A percentile compares a stretch with the other conserved stretches of the same genome.
phyloP scores from a whole-genome alignment of 1,140 invertebrate genomes.

The Drosophila ambigua region DNA sequence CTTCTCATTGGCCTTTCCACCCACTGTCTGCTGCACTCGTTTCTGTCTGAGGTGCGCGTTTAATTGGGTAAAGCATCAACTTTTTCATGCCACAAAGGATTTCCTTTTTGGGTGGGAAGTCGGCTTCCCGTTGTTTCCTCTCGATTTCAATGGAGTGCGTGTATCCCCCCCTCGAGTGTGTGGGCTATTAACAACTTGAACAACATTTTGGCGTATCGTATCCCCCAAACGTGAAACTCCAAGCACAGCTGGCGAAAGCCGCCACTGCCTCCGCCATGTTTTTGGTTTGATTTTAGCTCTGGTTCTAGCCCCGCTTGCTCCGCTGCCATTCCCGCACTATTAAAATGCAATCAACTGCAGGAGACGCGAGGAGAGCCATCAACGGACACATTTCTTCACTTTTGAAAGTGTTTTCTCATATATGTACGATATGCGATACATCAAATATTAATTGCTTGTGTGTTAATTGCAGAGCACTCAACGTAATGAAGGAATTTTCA shows the following conservation, averaged over 20 bases:
- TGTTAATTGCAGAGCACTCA: slow-evolving; percentile 65
- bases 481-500: slow-evolving; percentile 59
- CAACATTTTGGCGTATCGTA: slow-evolving; percentile 69
- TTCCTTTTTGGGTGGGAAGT: neutral
- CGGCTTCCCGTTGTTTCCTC: neutral
- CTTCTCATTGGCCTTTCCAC: slow-evolving; percentile 16
- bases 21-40: no score
- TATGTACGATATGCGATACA: slow-evolving; percentile 1
- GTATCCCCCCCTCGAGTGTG: neutral
- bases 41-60: no score
- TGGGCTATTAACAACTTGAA: slow-evolving; percentile 75
- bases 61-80: slow-evolving; percentile 17
- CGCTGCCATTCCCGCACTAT: no score
- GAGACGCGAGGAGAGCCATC: no score
- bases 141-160: neutral
- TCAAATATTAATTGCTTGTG: slow-evolving; percentile 31
- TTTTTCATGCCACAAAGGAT: slow-evolving; percentile 2
- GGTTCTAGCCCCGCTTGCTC: neutral
- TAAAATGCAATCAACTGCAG: no score
- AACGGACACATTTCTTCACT: slow-evolving; percentile 6
- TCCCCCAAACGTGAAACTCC: slow-evolving; percentile 44
- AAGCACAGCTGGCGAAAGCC: no score
- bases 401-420: slow-evolving; percentile 9
- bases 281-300: slow-evolving; percentile 28
- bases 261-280: slow-evolving; percentile 18